Evolutionary conservation across 1,140 invertebrate species (phyloP).

Genomic region (Drosophila dunni): DNA sequence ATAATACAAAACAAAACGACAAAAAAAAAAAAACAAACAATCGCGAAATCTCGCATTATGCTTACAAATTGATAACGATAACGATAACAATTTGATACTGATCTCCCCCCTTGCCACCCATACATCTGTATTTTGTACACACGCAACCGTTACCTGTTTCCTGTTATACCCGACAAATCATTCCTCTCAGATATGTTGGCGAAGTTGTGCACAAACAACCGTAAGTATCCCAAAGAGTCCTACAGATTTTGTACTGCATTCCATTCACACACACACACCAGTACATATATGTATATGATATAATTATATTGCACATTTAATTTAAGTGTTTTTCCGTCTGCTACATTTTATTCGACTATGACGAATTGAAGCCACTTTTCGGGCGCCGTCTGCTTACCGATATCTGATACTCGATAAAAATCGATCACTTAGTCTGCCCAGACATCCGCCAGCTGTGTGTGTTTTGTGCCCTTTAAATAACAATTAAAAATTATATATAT

Average conservation of each 20-base stretch:
- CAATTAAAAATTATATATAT: background rate
- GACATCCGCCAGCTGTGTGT: constrained; percentile 13
- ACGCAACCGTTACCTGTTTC: constrained; percentile 35
- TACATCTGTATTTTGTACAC: constrained; percentile 35
- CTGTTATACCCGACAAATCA: constrained; percentile 22
- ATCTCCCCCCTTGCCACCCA: constrained; percentile 16
- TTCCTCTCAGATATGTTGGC: constrained; percentile 85
- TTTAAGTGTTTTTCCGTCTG: constrained; percentile 7
- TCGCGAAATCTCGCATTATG: constrained; percentile 20
- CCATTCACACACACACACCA: background rate
- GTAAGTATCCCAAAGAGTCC: constrained; percentile 86
- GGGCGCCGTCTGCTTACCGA: constrained; percentile 1
- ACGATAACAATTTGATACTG: constrained; percentile 54
- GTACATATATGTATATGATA: background rate
- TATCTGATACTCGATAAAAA: background rate
- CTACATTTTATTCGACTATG: background rate
- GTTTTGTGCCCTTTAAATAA: background rate
- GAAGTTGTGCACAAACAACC: constrained; percentile 90
- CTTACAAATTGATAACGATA: constrained; percentile 46
- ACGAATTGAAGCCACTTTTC: background rate
- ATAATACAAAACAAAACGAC: constrained; percentile 31
- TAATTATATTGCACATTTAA: background rate
- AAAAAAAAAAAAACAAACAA: constrained; percentile 15
- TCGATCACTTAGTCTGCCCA: background rate
- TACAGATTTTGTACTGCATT: constrained; percentile 4